Base-by-base conservation (phyloP, 2,797 vertebrate species). In the Hydrophis major region DNA sequence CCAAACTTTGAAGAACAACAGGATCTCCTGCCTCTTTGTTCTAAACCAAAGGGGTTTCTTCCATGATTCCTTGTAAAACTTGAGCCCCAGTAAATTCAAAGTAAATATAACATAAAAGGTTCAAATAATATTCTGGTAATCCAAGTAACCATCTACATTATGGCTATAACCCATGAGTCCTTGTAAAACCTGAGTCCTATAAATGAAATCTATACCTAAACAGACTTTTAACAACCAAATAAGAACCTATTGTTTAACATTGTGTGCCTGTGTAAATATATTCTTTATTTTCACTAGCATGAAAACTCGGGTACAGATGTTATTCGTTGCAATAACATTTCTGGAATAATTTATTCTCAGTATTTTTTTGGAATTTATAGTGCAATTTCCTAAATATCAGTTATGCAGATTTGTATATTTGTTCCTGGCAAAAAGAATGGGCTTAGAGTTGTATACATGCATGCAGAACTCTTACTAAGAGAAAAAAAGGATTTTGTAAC, bases 1-100 rank as follows among this genome's bases (percentile, higher is more conserved):
- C 25, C 47, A 10, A 95, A 92, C 66, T 96, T 95, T 0, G 0
- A 14, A 96, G 89, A 92, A 69, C 42, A 87, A n/a, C 50, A 89
- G 91, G 47, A 60, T 91, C 92, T 91, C 37, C 88, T 92, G 37
- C 66, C 57, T 63, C 16, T 57, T 18, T 20, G 12, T 61, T 90
- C 22, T 94, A 32, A 6, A 53, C 92, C 94, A 88, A 92, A 11
- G 92, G 50, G 94, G 94, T 61, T 78, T 78, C 37, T 83, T 83
- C 37, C 12, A 55, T 32, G 63, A 63, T 66, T 37, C 25, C 10
- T 20, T n/a, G 57, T n/a, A 89, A 63, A 57, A 89, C 8, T 47
- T 1, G 7, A 55, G 10, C n/a, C 47, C 90, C 87, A 63, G 47
- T 56, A 53, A 87, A 32, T 27, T 60, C 57, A 22, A n/a, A 53